Evolutionary conservation across 2,113 vertebrate genomes (phyloP), one percentile per base, ranked within the genome.

Genomic region (Saccopteryx bilineata): DNA sequence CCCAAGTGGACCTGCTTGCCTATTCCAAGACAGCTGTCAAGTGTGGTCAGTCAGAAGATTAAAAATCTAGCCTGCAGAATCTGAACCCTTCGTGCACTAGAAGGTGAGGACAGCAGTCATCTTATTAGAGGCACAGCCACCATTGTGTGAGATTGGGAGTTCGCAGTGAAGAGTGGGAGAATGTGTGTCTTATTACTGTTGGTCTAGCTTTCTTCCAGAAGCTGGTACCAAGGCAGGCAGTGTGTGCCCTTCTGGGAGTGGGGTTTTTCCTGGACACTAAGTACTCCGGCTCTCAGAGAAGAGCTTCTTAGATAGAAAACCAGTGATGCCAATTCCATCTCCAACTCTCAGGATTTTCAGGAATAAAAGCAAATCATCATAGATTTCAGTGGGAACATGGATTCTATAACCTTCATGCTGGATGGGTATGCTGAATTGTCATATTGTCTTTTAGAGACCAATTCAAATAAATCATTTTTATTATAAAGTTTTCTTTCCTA

Each of bases 291-390:
- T 72, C 39, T 58, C n/a, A 78, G 50, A 33, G 23, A 63, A 58
- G 19, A 58, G 7, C 14, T 65, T 79, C 46, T 24, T 24, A 61
- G 2, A 26, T 7, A 17, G 26, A 52, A 48, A 52, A 19, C 46
- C 23, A 31, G 12, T 5, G 9, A 17, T 81, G 14, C 5, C 11
- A 68, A 2, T 7, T 91, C 2, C 19, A 95, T 10, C 15, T 46
- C 13, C 26, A 65, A 17, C 9, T 79, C 28, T 56, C 17, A 60
- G 26, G 12, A 33, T 6, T 68, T 9, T 7, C 15, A 52, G 46
- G 87, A 84, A 83, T 72, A 82, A 90, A 87, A 54, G 52, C 39
- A 74, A 95, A 18, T 83, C 13, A 74, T 65, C 13, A 74, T 65
- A 68, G 21, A 63, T 69, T 50, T 74, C 18, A 52, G 5, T 11